phyloP scores from a whole-genome alignment of 1,140 invertebrate species.

The Nasonia longicornis region DNA sequence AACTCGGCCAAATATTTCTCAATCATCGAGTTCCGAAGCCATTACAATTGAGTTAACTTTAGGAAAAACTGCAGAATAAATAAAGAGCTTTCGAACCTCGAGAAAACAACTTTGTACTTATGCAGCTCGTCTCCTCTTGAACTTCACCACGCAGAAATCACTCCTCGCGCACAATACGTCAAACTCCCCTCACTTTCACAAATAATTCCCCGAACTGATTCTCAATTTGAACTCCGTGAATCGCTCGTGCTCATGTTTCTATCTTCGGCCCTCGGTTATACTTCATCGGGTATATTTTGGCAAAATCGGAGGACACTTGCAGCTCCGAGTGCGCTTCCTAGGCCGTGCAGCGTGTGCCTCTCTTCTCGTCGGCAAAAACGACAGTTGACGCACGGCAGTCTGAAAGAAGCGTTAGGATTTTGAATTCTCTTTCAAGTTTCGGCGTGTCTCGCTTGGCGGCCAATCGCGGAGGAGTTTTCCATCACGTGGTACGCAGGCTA shows the following conservation, averaged over 20 bases:
- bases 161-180: background rate
- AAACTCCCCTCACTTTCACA: background rate
- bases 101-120: background rate
- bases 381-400: conserved; percentile 36
- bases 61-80: background rate
- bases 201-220: background rate
- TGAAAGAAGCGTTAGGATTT: conserved; percentile 43
- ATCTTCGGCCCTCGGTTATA: background rate
- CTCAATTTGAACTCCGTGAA: background rate
- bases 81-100: background rate
- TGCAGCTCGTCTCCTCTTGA: background rate
- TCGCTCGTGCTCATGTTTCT: conserved; percentile 24
- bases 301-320: background rate
- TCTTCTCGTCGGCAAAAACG: conserved; percentile 18
- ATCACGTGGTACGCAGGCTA: conserved; percentile 9
- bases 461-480: no score
- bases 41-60: no score
- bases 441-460: conserved; percentile 24
- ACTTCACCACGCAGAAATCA: background rate
- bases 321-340: background rate
- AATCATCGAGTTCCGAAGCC: background rate
- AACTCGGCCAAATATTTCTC: background rate
- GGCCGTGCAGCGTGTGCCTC: background rate
- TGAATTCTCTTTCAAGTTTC: conserved; percentile 37
- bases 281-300: background rate